Base-by-base conservation (phyloP, 1,140 invertebrate genomes). In the Mylabris phalerata region DNA sequence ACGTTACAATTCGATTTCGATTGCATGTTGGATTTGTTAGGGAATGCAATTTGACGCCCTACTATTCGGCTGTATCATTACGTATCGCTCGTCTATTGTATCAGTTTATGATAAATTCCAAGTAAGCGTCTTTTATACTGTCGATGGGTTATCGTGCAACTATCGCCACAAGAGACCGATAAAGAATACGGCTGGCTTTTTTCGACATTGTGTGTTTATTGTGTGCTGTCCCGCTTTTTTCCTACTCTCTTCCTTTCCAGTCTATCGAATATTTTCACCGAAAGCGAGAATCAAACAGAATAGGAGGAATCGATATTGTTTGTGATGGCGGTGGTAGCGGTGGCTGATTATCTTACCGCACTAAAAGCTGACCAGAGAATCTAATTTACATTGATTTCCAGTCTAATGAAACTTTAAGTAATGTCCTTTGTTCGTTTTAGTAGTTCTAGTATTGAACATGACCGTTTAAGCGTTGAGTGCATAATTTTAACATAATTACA, bases 341-440 rank as follows among this genome's bases (percentile, higher is more conserved):
- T 48, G 49, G 61, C 65, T 63, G 65, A 63, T 65, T 67, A 67
- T 65, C 66, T 62, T 59, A 62, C 63, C 63, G 54, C 54, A 49
- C 59, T 65, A 63, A 63, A 66, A 68, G 64, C 64, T 68, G 66
- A 68, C 66, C 66, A 59, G 59, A 60, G 66, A 68, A 68, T 68
- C 64, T 66, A 68, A 68, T 68, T 68, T 68, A 68, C 66, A 68
- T 68, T 68, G 66, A 68, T 66, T 68, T 66, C 52, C 51, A 64
- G 58, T 68, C 64, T 68, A 66, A 68, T 68, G 64, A 68, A 68
- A 68, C 48, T 66, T 66, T 68, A 60, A 64, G 61, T 60, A 64
- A 59, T 54, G 63, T 57, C 50, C 64, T 68, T 66, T 66, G 63
- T 66, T 60, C 32, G 32, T 32, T 32, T 32, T 32, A 32, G 32